Evolutionary conservation across 2,888 invertebrate species (phyloP), one percentile per base, ranked within the genome.

Genomic region (Allophyes oxyacanthae): DNA sequence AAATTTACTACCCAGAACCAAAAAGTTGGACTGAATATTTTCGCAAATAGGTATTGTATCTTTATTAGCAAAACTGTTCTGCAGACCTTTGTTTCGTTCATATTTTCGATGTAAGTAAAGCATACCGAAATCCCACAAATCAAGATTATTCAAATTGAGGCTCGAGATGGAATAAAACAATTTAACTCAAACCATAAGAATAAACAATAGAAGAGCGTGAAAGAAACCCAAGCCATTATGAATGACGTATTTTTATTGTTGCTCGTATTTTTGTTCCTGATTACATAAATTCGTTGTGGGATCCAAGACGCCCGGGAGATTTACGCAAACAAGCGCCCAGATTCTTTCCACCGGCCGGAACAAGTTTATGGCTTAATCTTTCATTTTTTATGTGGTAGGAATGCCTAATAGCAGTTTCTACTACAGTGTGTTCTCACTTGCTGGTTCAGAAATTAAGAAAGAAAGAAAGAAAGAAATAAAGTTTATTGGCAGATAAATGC

Each of bases 291-390:
- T 75, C 62, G 62, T 67, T 66, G 49, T 55, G 70, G 68, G 64
- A 64, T 70, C 67, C 59, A 63, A 62, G 56, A 63, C 57, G 61
- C 50, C 40, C 53, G 71, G 34, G 62, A 72, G 82, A 76, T 82
- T 78, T 75, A 75, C 64, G 50, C 66, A 79, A 79, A 79, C 75
- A 79, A 67, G 54, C 56, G 58, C 55, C 58, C 67, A 65, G 75
- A 76, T 74, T 78, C 64, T 64, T 74, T 33, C 36, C 42, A 63
- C 58, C 63, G 58, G 49, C 53, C 60, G 43, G 49, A 64, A 54
- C 67, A 71, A 71, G 52, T 81, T 77, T 75, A 77, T 73, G 55
- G 60, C 62, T 74, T 75, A 73, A 79, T 78, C 72, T 78, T 77
- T 78, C 52, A 79, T 79, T 81, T 78, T 81, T 72, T 73, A 74